Percentiles rank a stretch among this genome's conserved stretches.
phyloP scores from a whole-genome alignment of 2,888 invertebrate genomes.

The Tolmerus cingulatus region DNA sequence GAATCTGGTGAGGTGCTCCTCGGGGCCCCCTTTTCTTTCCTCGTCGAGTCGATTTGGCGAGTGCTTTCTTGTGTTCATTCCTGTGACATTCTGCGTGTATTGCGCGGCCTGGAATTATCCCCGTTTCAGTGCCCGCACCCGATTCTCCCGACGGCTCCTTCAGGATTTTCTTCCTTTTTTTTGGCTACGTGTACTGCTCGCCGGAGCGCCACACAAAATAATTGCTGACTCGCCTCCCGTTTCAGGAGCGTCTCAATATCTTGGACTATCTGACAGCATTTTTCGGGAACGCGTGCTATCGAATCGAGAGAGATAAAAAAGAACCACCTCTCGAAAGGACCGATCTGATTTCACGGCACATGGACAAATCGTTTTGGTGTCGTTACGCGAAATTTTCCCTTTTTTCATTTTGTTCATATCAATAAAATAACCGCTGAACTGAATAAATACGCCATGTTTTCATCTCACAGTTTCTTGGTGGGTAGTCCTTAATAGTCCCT shows the following conservation, averaged over 20 bases:
- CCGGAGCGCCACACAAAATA: background rate
- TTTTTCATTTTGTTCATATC: background rate
- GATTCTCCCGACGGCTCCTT: background rate
- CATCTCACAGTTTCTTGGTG: background rate
- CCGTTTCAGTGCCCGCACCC: background rate
- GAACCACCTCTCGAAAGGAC: background rate
- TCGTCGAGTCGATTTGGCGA: background rate
- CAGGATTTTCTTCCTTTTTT: background rate
- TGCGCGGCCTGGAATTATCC: background rate
- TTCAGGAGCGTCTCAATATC: background rate
- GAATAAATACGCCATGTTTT: background rate
- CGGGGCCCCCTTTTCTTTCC: background rate
- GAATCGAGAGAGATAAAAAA: background rate
- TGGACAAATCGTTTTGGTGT: constrained; percentile 24
- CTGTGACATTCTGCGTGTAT: constrained; percentile 28
- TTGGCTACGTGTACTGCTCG: background rate
- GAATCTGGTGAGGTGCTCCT: background rate
- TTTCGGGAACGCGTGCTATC: background rate
- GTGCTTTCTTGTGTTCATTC: constrained; percentile 19
- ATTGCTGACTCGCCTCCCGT: constrained; percentile 23
- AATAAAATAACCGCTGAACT: background rate
- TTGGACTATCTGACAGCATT: background rate
- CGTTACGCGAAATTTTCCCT: background rate
- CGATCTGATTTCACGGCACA: constrained; percentile 35
- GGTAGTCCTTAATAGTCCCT: background rate